These are phyloP conservation scores for Strigamia maritima DNA, from an alignment of 2,888 invertebrate species.

Conservation along the genomic window DNA sequence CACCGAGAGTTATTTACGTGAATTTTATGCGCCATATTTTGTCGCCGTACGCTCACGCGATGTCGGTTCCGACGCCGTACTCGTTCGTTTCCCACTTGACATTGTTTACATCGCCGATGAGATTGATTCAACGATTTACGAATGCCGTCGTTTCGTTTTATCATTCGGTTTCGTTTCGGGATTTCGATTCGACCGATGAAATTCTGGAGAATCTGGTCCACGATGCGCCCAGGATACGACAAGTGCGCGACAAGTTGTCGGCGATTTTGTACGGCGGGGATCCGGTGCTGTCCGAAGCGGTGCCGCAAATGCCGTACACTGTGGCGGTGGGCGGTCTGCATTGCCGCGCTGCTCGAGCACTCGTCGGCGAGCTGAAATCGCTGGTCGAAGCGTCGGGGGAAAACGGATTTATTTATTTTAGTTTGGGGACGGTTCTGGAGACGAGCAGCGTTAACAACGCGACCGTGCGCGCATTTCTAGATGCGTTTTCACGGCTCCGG, in stretches of 20 bases:
- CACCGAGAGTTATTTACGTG: not conserved
- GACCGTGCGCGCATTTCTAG: not conserved
- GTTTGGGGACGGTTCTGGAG: not conserved
- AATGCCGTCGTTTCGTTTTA: not conserved
- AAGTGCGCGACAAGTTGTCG: not conserved
- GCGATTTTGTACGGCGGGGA: not conserved
- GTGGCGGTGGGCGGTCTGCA: not conserved
- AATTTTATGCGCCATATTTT: not conserved
- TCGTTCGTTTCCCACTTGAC: not conserved
- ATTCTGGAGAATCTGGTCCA: not conserved
- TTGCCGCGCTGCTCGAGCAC: not conserved
- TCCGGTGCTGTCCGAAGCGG: not conserved
- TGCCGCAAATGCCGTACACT: not conserved
- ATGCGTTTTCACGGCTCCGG: not conserved
- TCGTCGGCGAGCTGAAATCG: not conserved
- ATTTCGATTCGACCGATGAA: not conserved
- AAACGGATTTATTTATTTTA: not conserved
- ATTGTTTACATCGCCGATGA: not conserved
- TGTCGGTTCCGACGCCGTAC: not conserved
- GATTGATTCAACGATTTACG: not conserved
- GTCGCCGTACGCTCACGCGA: not conserved
- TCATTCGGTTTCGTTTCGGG: not conserved
- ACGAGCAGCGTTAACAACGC: not conserved
- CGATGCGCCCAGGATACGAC: not conserved
- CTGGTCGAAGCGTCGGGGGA: not conserved